These are phyloP conservation scores for Trachelus iudaicus DNA, from an alignment of 2,888 invertebrate genomes.

Conservation along the genomic window DNA sequence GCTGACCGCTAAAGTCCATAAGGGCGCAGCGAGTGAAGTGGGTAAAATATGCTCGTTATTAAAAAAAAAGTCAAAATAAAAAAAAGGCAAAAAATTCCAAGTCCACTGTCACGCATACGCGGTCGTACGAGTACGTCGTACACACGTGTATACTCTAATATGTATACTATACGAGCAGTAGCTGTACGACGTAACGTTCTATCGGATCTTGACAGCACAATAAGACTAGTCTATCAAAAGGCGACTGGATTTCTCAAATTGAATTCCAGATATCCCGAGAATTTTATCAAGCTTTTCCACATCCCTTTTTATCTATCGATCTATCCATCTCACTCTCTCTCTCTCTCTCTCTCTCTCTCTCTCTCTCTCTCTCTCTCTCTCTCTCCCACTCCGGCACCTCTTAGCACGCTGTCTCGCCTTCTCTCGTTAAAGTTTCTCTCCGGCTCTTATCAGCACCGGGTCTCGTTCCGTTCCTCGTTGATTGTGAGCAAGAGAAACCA, in stretches of 20 bases:
- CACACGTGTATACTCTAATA: background rate
- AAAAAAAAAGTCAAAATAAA: background rate
- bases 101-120: background rate
- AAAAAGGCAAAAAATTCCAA: background rate
- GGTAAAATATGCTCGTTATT: background rate
- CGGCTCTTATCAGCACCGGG: background rate
- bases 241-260: background rate
- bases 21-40: background rate
- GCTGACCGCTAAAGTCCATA: slow-evolving; percentile 14
- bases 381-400: slow-evolving; percentile 21
- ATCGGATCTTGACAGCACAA: background rate
- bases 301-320: background rate
- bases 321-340: slow-evolving; percentile 6
- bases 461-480: background rate
- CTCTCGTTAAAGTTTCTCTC: background rate
- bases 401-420: slow-evolving; percentile 12
- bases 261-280: background rate
- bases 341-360: slow-evolving; percentile 17
- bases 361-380: slow-evolving; percentile 19
- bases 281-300: background rate
- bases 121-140: background rate
- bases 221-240: background rate
- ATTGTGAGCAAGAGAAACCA: background rate
- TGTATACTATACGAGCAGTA: background rate
- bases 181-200: background rate